phyloP scores from a whole-genome alignment of 1,140 invertebrate species.

The Branchinecta lindahli region DNA sequence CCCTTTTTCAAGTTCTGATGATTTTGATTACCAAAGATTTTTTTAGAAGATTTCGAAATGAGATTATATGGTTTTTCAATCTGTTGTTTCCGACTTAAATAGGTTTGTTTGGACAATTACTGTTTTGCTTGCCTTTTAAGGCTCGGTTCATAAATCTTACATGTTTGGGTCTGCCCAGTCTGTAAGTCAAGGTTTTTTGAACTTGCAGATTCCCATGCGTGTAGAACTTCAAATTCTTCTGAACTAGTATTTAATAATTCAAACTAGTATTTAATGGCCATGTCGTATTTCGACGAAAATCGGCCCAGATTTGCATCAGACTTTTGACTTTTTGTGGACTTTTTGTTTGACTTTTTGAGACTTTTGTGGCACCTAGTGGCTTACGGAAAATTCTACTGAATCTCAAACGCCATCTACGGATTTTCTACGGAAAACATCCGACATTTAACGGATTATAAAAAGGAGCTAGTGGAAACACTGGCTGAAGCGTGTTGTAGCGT shows the following conservation, averaged over 20 bases:
- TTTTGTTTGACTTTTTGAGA: too few relatives aligned
- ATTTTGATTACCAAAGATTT: neutral
- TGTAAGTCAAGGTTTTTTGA: slow-evolving; percentile 1
- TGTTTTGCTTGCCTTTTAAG: neutral
- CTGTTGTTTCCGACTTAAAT: slow-evolving; percentile 1
- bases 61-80: neutral
- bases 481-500: too few relatives aligned
- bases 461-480: too few relatives aligned
- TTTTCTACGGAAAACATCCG: too few relatives aligned
- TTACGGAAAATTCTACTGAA: too few relatives aligned
- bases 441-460: too few relatives aligned
- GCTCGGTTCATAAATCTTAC: neutral
- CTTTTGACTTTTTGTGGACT: too few relatives aligned
- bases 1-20: slow-evolving; percentile 10
- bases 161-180: slow-evolving; percentile 2
- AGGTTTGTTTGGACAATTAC: neutral
- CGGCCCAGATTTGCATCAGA: neutral
- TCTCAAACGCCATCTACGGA: too few relatives aligned
- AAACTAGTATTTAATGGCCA: slow-evolving; percentile 2
- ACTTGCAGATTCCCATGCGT: neutral
- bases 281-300: neutral
- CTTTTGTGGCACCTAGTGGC: too few relatives aligned
- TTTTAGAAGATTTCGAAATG: neutral
- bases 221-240: neutral
- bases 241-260: neutral